phyloP scores from a whole-genome alignment of 2,888 invertebrate genomes.

The Troides aeacus region DNA sequence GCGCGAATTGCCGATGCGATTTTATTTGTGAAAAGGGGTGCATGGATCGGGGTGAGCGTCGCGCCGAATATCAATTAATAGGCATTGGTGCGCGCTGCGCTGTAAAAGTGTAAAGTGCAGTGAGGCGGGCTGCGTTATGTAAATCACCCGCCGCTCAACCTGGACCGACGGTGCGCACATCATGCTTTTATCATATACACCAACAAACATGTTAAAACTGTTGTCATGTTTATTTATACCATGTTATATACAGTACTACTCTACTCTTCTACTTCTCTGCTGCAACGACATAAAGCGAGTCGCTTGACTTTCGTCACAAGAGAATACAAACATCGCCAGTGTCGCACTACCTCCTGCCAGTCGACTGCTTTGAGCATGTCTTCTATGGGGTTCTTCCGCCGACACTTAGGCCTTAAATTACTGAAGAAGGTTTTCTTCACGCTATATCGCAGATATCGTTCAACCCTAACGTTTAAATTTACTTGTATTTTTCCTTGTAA shows the following conservation, averaged over 20 bases:
- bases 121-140: constrained; percentile 70
- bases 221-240: not conserved
- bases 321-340: too few relatives aligned
- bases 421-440: too few relatives aligned
- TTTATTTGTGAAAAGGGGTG: constrained; percentile 29
- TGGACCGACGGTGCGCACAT: constrained; percentile 54
- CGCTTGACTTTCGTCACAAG: too few relatives aligned
- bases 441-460: too few relatives aligned
- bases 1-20: constrained; percentile 31
- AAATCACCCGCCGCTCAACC: constrained; percentile 67
- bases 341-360: too few relatives aligned
- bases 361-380: too few relatives aligned
- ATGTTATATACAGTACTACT: too few relatives aligned
- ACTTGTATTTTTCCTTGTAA: not conserved
- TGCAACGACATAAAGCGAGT: too few relatives aligned
- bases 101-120: constrained; percentile 79
- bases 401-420: too few relatives aligned
- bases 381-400: too few relatives aligned
- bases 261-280: too few relatives aligned
- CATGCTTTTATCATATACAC: constrained; percentile 14
- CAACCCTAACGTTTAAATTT: too few relatives aligned
- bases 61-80: constrained; percentile 73
- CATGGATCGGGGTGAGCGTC: constrained; percentile 46
- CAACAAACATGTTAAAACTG: not conserved
- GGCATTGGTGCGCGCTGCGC: constrained; percentile 67